Conservation (phyloP, 2,113 vertebrate genomes). For the Halcyon malimbica region DNA sequence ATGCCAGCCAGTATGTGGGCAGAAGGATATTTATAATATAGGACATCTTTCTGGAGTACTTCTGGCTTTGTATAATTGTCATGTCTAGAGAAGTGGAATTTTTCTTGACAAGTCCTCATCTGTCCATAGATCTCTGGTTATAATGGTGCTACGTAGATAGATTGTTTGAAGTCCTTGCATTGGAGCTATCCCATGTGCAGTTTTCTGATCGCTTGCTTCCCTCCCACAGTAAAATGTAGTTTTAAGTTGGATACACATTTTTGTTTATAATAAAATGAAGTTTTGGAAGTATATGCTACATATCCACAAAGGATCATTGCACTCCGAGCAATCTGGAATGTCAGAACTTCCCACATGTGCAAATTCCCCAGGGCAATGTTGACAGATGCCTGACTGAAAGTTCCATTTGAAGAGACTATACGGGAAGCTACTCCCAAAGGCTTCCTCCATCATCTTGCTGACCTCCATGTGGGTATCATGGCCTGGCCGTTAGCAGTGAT, state of each 20-base stretch:
- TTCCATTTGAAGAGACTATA: not conserved
- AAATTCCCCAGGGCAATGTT: not conserved
- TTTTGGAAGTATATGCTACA: not conserved
- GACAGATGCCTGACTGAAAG: not conserved
- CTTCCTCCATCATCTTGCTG: not conserved
- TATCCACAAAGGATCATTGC: not conserved
- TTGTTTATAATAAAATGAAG: not conserved
- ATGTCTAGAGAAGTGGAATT: not conserved
- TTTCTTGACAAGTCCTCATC: not conserved
- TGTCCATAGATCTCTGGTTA: not conserved
- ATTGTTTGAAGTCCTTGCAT: not conserved
- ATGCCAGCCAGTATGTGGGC: not conserved
- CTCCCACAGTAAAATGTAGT: not conserved
- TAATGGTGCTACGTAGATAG: not conserved
- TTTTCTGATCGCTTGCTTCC: not conserved
- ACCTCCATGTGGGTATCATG: accelerated
- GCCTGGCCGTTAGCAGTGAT: not conserved
- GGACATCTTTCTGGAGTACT: not conserved
- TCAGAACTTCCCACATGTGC: not conserved
- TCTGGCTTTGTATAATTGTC: constrained; percentile 1
- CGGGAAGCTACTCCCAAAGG: accelerated
- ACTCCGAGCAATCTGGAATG: not conserved
- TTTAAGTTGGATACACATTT: not conserved
- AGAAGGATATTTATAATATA: not conserved
- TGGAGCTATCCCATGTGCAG: not conserved